Conservation (phyloP, 2,888 invertebrate species). For the Trissoscelio sp. region DNA sequence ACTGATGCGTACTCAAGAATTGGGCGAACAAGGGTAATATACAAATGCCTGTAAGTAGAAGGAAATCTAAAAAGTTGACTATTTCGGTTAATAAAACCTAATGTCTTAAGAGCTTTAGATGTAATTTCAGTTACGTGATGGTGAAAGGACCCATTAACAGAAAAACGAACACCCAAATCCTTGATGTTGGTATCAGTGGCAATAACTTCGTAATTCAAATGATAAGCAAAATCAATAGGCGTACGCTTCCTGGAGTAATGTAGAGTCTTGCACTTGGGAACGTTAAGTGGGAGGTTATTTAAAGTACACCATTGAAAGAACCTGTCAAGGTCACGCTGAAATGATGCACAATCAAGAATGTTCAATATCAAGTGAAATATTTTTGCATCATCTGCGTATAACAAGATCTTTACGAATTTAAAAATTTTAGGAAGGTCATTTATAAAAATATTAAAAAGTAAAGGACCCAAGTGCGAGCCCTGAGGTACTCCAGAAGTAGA, state of each 20-base stretch:
- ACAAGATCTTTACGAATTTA: neutral
- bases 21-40: no score
- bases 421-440: conserved; percentile 5
- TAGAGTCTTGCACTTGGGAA: neutral
- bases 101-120: no score
- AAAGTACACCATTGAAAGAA: neutral
- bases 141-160: neutral
- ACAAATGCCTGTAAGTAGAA: no score
- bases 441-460: conserved; percentile 1
- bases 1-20: no score
- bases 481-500: neutral
- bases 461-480: neutral
- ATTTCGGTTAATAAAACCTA: no score
- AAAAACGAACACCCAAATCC: neutral
- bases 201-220: neutral
- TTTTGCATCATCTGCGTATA: no score
- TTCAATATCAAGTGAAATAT: neutral
- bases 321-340: no score
- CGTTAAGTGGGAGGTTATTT: neutral
- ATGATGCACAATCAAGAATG: neutral
- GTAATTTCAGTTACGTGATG: no score
- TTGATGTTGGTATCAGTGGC: neutral
- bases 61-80: no score
- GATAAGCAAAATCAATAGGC: neutral
- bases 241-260: neutral